Percentiles rank a stretch among this genome's conserved stretches.
Evolutionary conservation across 2,113 vertebrate species (phyloP).

Genomic region (Phoxinus phoxinus): DNA sequence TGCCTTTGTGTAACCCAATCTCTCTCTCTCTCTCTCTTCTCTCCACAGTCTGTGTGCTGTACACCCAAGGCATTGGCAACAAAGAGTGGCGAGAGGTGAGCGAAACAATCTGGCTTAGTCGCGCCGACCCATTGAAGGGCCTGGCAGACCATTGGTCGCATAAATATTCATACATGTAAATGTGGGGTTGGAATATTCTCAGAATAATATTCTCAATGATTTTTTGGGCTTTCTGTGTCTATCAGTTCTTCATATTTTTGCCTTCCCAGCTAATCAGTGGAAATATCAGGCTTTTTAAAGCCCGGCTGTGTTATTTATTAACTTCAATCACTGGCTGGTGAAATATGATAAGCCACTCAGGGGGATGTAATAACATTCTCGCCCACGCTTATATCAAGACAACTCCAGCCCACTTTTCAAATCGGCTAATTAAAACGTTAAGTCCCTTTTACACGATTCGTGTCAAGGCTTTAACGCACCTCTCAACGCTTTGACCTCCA

Average conservation of each 20-base stretch:
- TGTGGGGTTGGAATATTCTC: conserved; percentile 48
- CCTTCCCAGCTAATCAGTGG: conserved; percentile 59
- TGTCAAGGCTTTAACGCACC: not conserved
- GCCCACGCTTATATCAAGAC: not conserved
- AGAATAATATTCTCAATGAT: conserved; percentile 60
- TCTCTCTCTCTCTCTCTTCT: conserved; percentile 8
- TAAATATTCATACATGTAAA: conserved; percentile 69
- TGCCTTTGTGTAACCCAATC: conserved; percentile 9
- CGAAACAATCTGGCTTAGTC: not conserved
- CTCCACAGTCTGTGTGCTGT: conserved; percentile 92
- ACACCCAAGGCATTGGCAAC: conserved; percentile 93
- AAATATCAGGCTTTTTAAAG: conserved; percentile 60
- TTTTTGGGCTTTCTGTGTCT: conserved; percentile 36
- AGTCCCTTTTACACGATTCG: not conserved
- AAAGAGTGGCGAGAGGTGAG: conserved; percentile 99
- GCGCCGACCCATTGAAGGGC: not conserved
- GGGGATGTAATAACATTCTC: not conserved
- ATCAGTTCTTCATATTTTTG: conserved; percentile 22
- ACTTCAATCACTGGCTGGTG: conserved; percentile 15
- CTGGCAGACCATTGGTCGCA: not conserved
- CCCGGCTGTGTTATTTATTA: not conserved
- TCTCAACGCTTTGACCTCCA: not conserved
- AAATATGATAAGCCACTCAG: conserved; percentile 9
- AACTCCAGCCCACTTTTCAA: not conserved
- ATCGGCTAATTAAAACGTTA: conserved; percentile 47